These are phyloP conservation scores for Aproaerema taeniolella DNA, from an alignment of 2,888 invertebrate genomes.

Conservation along the genomic window DNA sequence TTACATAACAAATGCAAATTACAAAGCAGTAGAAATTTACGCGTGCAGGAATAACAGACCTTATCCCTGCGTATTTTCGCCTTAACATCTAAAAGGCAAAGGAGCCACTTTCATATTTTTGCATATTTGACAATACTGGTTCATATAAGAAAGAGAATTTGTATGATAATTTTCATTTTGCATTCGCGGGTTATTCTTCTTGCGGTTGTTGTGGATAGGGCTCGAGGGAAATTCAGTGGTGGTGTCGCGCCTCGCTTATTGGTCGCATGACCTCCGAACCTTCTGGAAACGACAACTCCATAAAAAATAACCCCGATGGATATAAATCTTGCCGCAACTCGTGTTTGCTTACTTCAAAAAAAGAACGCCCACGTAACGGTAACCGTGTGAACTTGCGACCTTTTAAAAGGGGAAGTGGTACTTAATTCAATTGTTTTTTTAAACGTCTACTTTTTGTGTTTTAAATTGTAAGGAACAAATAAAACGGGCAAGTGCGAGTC, in stretches of 20 bases:
- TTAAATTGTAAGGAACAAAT: too few relatives aligned
- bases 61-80: constrained; percentile 42
- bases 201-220: constrained; percentile 65
- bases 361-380: too few relatives aligned
- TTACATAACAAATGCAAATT: constrained; percentile 55
- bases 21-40: constrained; percentile 42
- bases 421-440: too few relatives aligned
- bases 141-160: constrained; percentile 71
- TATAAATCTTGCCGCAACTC: too few relatives aligned
- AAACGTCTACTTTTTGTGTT: too few relatives aligned
- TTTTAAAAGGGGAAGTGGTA: too few relatives aligned
- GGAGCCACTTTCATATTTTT: constrained; percentile 65
- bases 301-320: too few relatives aligned
- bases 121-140: constrained; percentile 66
- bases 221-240: constrained; percentile 69
- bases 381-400: too few relatives aligned
- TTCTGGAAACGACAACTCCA: constrained; percentile 20
- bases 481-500: too few relatives aligned
- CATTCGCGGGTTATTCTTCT: constrained; percentile 71
- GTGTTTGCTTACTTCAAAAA: too few relatives aligned
- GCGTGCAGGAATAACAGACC: constrained; percentile 26
- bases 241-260: constrained; percentile 51
- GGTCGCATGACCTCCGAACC: constrained; percentile 28
- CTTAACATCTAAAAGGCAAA: constrained; percentile 52
- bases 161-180: constrained; percentile 77